Percentiles rank a stretch among this genome's conserved stretches.
phyloP scores from a whole-genome alignment of 2,113 vertebrate species.

The Megaceryle maxima region DNA sequence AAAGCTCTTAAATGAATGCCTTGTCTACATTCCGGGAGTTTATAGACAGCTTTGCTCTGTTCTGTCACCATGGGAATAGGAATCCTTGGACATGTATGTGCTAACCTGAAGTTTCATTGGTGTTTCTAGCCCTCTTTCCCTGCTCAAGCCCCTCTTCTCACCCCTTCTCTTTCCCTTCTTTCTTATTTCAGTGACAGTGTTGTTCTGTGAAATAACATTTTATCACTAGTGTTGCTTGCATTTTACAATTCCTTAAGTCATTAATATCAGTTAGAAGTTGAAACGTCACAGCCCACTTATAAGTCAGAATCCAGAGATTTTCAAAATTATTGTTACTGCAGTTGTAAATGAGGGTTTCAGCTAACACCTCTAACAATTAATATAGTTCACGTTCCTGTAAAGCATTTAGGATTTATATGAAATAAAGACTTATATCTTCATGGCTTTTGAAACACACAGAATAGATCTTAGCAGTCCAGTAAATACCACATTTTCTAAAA shows the following conservation, averaged over 20 bases:
- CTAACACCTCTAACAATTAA: constrained; percentile 6
- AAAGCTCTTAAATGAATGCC: background rate
- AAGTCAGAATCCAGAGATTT: constrained; percentile 48
- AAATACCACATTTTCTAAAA: constrained; percentile 13
- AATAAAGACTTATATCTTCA: background rate
- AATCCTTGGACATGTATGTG: background rate
- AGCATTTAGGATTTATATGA: background rate
- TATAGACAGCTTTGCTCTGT: background rate
- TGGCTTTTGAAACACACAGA: constrained; percentile 30
- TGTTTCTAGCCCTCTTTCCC: background rate
- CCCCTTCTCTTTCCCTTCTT: background rate
- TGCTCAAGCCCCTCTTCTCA: background rate
- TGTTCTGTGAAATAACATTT: background rate
- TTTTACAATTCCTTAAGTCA: background rate
- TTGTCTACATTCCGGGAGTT: background rate
- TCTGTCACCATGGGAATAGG: background rate
- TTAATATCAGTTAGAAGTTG: constrained; percentile 19
- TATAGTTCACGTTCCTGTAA: constrained; percentile 5
- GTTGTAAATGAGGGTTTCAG: constrained; percentile 8
- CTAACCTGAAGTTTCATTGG: background rate
- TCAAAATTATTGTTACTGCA: constrained; percentile 13
- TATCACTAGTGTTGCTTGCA: background rate
- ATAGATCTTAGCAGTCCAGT: background rate
- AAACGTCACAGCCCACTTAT: constrained; percentile 43
- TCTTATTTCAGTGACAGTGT: background rate